Evolutionary conservation across 1,140 invertebrate genomes (phyloP).

Genomic region (Steinernema feltiae): DNA sequence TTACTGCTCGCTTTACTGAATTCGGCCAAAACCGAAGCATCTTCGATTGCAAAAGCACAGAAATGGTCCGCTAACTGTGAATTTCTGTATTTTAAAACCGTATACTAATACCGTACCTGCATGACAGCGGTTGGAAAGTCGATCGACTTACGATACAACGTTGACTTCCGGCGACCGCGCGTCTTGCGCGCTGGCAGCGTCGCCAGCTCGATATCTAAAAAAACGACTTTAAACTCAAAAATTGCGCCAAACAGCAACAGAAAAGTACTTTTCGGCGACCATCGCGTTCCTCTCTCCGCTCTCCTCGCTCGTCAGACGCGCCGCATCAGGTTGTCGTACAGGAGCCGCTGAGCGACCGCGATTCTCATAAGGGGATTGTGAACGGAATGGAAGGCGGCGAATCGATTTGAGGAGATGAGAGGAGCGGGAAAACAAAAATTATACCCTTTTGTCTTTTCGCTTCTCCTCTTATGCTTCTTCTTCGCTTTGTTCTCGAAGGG

Average conservation of each 20-base stretch:
- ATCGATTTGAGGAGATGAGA: conserved; percentile 7
- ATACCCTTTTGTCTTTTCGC: conserved; percentile 8
- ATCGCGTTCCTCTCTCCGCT: no score
- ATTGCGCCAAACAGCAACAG: not conserved
- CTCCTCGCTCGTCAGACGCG: no score
- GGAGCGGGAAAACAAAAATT: conserved; percentile 14
- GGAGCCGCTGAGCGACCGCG: not conserved
- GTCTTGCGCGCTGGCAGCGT: not conserved
- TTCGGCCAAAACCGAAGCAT: no score
- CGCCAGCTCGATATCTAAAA: conserved; percentile 6
- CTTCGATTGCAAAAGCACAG: no score
- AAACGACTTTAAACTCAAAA: not conserved
- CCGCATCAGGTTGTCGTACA: no score
- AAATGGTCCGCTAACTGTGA: no score
- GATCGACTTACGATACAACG: not conserved
- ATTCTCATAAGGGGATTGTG: not conserved
- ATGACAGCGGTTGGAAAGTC: not conserved
- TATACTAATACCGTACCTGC: conserved; percentile 9
- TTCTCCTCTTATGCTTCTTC: not conserved
- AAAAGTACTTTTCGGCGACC: not conserved
- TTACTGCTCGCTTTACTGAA: no score
- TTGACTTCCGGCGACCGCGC: not conserved
- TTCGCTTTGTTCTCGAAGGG: not conserved
- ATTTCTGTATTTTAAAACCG: no score
- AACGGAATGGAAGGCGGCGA: not conserved